Base-by-base conservation (phyloP, 2,888 invertebrate species). In the Thera obeliscata region DNA sequence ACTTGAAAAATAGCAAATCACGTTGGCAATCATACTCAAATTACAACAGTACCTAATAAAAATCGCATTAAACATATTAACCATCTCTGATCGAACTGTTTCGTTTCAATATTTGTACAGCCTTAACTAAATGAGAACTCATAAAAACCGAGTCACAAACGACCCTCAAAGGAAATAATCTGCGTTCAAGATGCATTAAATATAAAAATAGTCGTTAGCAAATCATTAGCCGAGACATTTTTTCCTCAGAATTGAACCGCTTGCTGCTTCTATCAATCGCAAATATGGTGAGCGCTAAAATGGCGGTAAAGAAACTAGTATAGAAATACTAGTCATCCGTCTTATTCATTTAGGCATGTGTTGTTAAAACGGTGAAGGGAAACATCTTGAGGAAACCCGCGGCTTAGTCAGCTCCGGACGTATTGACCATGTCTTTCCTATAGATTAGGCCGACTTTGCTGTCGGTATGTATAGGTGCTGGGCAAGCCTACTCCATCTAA, bases 181-280 rank as follows among this genome's bases (percentile, higher is more conserved):
- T 92, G 80, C 77, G 80, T 78, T 76, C 77, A 74, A 79, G 83
- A 79, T 88, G 91, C 91, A 90, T 93, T 90, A 90, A 91, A 93
- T 87, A 92, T 87, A 92, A 92, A 93, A 88, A 91, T 89, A 83
- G 83, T 92, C 93, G 93, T 94, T 93, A 92, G 91, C 91, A 93
- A 92, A 93, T 93, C 93, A 92, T 93, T 93, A 94, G 92, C 90
- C 86, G 79, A 74, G 80, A 87, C 83, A 84, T 88, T 89, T 81
- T 4, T 86, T 86, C 83, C 86, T 84, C 83, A 78, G 83, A 86
- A 77, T 84, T 81, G 73, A 68, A 69, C 58, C 84, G 83, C 81
- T 82, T 72, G 81, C 82, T 72, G 81, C 82, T 85, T 81, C 85
- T 87, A 86, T 90, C 91, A 89, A 88, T 90, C 86, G 90, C 77